A percentile compares a stretch with the other conserved stretches of the same genome.
Conservation (phyloP, 2,888 invertebrate species). For the Trilocha varians region DNA sequence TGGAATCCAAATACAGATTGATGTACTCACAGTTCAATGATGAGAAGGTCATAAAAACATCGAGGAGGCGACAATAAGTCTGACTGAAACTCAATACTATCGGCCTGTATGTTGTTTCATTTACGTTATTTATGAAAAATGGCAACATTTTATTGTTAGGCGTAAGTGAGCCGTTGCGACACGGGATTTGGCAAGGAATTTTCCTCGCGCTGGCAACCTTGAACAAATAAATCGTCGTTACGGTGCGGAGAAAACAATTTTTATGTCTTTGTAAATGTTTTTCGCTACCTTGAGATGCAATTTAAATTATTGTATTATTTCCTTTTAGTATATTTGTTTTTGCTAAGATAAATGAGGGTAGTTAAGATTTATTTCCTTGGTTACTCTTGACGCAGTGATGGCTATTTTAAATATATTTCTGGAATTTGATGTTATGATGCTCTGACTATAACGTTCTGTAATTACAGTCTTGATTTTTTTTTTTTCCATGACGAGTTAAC, state of each 20-base stretch:
- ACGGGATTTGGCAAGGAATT: slow-evolving; percentile 9
- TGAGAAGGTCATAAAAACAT: too few relatives aligned
- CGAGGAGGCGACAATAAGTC: not conserved
- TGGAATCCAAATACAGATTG: too few relatives aligned
- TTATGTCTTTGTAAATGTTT: slow-evolving; percentile 3
- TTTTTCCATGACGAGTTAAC: too few relatives aligned
- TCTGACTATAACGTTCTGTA: too few relatives aligned
- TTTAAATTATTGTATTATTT: not conserved
- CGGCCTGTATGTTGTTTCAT: not conserved
- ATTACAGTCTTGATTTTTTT: too few relatives aligned
- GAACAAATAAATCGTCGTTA: slow-evolving; percentile 9
- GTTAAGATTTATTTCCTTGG: too few relatives aligned
- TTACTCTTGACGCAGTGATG: too few relatives aligned
- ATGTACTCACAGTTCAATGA: too few relatives aligned
- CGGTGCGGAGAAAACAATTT: slow-evolving; percentile 6
- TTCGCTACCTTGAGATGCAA: not conserved
- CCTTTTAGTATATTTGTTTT: not conserved
- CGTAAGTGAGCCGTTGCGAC: slow-evolving; percentile 6
- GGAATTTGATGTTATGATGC: too few relatives aligned
- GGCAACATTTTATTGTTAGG: slow-evolving; percentile 5
- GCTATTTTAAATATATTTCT: too few relatives aligned
- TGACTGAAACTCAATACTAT: not conserved
- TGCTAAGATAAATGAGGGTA: not conserved
- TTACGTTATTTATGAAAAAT: slow-evolving; percentile 9
- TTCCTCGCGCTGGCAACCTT: slow-evolving; percentile 11